Evolutionary conservation across 1,140 invertebrate species (phyloP).

Genomic region (Halesus radiatus): DNA sequence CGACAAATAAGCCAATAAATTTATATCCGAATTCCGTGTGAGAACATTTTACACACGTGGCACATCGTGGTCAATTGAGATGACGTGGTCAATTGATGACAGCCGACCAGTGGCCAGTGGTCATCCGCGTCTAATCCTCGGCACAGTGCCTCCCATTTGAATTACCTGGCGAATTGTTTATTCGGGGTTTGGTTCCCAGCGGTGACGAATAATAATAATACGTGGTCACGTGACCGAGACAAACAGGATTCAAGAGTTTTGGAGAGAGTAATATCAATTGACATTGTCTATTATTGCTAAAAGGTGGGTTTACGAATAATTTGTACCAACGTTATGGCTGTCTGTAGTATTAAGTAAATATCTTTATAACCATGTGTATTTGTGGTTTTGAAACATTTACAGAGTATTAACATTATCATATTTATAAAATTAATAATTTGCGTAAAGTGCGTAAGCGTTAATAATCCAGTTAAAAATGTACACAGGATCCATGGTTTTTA

Average conservation of each 20-base stretch:
- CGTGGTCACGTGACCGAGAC: background rate
- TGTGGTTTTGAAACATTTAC: no score
- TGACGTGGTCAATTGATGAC: constrained; percentile 5
- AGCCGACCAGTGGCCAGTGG: constrained; percentile 32
- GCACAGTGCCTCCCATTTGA: background rate
- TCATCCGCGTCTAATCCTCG: constrained; percentile 22
- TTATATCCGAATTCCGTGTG: background rate
- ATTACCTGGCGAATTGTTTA: constrained; percentile 1
- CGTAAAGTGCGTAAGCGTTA: no score
- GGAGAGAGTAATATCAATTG: no score
- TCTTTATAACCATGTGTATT: no score
- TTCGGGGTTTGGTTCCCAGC: background rate
- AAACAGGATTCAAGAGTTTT: background rate
- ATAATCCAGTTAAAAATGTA: no score
- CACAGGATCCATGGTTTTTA: no score
- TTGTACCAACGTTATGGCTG: no score
- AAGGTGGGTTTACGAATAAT: no score
- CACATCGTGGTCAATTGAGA: background rate
- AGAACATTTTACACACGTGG: background rate
- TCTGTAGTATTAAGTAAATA: no score
- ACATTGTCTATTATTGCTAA: no score
- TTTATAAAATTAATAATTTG: no score
- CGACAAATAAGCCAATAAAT: background rate
- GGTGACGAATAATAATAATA: background rate
- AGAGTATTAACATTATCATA: no score